Evolutionary conservation across 2,113 vertebrate species (phyloP), one percentile per base, ranked within the genome.

Genomic region (Notiomystis cincta): DNA sequence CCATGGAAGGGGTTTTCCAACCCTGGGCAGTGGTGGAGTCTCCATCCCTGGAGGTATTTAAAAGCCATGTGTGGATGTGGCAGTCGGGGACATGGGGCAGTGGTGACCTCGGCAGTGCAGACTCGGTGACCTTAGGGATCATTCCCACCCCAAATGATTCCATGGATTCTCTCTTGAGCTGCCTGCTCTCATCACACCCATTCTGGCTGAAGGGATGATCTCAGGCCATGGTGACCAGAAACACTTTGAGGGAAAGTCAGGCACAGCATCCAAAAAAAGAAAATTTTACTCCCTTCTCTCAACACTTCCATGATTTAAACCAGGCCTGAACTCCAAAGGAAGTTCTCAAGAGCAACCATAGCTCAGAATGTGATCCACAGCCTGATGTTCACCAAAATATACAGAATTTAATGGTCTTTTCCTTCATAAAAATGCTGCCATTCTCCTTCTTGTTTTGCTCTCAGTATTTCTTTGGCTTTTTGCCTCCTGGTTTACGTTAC

Each of bases 361-460:
- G 54, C 23, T 60, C 56, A 31, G 45, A 56, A 25, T 22, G 3
- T 24, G 35, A 31, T 31, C 67, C 71, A 16, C 20, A 51, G 10
- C 23, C 10, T 75, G 9, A 25, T 20, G 15, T 15, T 25, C 47
- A 48, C 31, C 13, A 31, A 71, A 53, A 2, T 35, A 19, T 27
- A 66, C 8, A 18, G 14, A 38, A 19, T 6, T 53, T 12, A 5
- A 7, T 3, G 40, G 40, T 40, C 13, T 40, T 40, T 48, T 13
- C 0, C 1, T 42, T 57, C 13, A 23, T n/a, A 40, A 48, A 69
- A 35, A 35, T 3, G 5, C 9, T 53, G 6, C 3, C 11, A 1
- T 23, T 77, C 21, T 11, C 28, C 37, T n/a, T 62, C 18, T 58
- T 33, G 25, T 30, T 87, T 58, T 56, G 10, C 15, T 80, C 13